Evolutionary conservation across 2,113 vertebrate genomes (phyloP), one percentile per base, ranked within the genome.

Genomic region (Sylvilagus bachmani): DNA sequence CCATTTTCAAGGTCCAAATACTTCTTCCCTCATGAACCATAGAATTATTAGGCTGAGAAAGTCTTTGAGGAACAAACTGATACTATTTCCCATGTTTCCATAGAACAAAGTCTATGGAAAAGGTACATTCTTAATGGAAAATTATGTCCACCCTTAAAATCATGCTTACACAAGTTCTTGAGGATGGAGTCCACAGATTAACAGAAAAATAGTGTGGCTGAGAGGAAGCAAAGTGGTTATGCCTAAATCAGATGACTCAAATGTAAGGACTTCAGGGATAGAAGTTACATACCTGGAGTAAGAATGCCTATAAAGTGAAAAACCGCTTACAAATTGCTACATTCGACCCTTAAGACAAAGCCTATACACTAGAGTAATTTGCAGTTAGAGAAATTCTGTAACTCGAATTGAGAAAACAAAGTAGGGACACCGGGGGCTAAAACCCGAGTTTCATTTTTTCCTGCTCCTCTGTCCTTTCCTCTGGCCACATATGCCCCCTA

Each of bases 1-100:
- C 21, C 24, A 74, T 87, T 92, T 78, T 58, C 13, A 92, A 94
- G 62, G 38, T 77, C 87, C 73, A 79, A 12, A 93, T 58, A 83
- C n/a, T 73, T 90, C 53, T 75, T 16, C 13, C 2, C 44, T 66
- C 16, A 25, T 74, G 58, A 94, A 77, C 71, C 73, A 90, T 22
- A 53, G 16, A 85, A 58, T 78, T 64, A 73, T 77, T 88, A 70
- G 55, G 19, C 38, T 69, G 17, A 31, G 58, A 69, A 95, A 74
- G 87, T 86, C 64, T 36, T 90, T 27, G 33, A 49, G 49, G 70
- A 31, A 87, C 14, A 58, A 49, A 66, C 61, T 71, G 62, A 85
- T 82, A 51, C 11, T 55, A 73, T 96, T 95, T 83, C 44, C 58
- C 49, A 25, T 16, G 51, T 38, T 95, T 88, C 87, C 21, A 33